phyloP scores from a whole-genome alignment of 2,888 invertebrate genomes.

The Galerucella pusilla region DNA sequence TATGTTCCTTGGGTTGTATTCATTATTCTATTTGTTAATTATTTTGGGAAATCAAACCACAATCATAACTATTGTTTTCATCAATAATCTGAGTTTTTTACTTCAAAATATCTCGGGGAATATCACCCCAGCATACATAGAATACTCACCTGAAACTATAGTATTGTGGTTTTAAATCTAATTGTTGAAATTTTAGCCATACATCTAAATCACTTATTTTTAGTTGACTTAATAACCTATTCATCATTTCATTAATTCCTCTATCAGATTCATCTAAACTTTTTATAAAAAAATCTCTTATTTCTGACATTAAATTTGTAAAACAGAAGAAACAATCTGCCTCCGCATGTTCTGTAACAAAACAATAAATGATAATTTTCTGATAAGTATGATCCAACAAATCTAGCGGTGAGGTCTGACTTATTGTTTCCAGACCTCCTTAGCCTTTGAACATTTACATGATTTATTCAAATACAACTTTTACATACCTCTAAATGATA shows the following conservation, averaged over 20 bases:
- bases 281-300: constrained; percentile 96
- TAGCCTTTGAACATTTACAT: too few relatives aligned
- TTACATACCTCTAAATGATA: constrained; percentile 77
- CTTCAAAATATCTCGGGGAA: too few relatives aligned
- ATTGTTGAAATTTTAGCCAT: constrained; percentile 80
- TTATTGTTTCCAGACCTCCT: too few relatives aligned
- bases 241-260: constrained; percentile 94
- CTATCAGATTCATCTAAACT: constrained; percentile 92
- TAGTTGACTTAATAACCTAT: constrained; percentile 79
- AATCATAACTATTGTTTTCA: too few relatives aligned
- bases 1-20: too few relatives aligned
- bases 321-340: constrained; percentile 99
- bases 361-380: constrained; percentile 13
- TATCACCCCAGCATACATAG: too few relatives aligned
- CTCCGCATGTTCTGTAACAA: constrained; percentile 84
- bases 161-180: constrained; percentile 94
- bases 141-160: constrained; percentile 85
- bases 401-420: too few relatives aligned
- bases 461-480: too few relatives aligned
- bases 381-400: too few relatives aligned
- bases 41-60: too few relatives aligned
- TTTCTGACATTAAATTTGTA: constrained; percentile 97
- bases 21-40: too few relatives aligned
- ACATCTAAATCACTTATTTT: constrained; percentile 81
- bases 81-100: too few relatives aligned